Evolutionary conservation across 2,797 vertebrate species (phyloP).

Genomic region (Xyrichtys novacula): DNA sequence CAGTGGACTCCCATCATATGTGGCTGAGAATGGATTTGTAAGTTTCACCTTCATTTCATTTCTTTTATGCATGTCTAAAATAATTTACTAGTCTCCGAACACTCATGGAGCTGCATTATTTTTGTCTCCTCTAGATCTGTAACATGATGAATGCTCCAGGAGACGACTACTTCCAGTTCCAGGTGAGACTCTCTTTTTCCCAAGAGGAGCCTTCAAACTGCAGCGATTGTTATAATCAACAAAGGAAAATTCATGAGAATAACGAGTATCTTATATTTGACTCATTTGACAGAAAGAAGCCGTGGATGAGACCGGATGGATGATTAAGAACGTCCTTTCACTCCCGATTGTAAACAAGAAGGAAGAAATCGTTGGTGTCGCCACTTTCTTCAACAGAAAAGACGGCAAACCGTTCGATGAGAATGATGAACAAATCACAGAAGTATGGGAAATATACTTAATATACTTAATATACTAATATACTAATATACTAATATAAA

Average conservation of each 20-base stretch:
- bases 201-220: too few relatives aligned
- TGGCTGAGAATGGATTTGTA: conserved; percentile 96
- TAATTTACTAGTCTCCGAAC: background rate
- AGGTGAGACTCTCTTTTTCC: conserved; percentile 79
- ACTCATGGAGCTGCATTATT: background rate
- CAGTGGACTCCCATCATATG: conserved; percentile 91
- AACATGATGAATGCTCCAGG: conserved; percentile 93
- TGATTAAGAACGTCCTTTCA: conserved; percentile 92
- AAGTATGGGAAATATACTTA: conserved; percentile 76
- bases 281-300: conserved; percentile 86
- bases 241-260: background rate
- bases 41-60: conserved; percentile 64
- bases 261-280: background rate
- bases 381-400: conserved; percentile 94
- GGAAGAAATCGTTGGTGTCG: conserved; percentile 95
- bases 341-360: conserved; percentile 97
- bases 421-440: conserved; percentile 93
- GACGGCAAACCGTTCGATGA: conserved; percentile 94
- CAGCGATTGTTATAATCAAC: background rate
- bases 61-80: background rate
- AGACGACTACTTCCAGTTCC: conserved; percentile 92
- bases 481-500: background rate
- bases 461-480: background rate
- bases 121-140: conserved; percentile 86
- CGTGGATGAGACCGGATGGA: conserved; percentile 91